Base-by-base conservation (phyloP, 92 coral and sea anemone species). In the Blastomussa wellsi region DNA sequence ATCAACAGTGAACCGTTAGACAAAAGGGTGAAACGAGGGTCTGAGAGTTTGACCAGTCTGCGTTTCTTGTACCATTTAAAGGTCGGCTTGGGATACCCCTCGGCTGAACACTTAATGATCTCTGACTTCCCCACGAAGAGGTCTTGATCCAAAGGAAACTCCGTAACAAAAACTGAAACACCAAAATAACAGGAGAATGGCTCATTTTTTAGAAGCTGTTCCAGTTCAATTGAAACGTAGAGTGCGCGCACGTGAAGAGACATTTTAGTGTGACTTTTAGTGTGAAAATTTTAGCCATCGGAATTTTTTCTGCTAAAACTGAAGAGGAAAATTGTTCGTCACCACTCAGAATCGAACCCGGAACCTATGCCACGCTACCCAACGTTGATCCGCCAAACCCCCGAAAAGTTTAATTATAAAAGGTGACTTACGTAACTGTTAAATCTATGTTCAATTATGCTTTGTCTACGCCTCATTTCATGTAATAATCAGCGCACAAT, bases 61-160 rank as follows among this genome's bases (percentile, higher is more conserved):
- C 79, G 55, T 71, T 92, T 53, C 55, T 80, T 94, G 94, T 90
- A 94, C 98, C 98, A 94, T 38, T 79, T 76, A 72, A 80, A 90
- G 19, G 67, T 82, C 1, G 98, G 98, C 37, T 49, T 39, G 6
- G 98, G 91, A 79, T 88, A 94, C 14, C 98, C 98, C 5, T 79
- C 59, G 0, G 93, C 98, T 41, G 92, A 74, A 75, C 98, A 94
- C 17, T 33, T 77, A 24, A 94, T 83, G 38, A 66, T 68, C n/a
- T 85, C 86, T 8, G 82, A 79, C 41, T 75, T 75, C 4, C 91
- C 91, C 6, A 90, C 93, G 52, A 33, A 77, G 15, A 94, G 81
- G 51, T 79, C 74, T 53, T 92, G 93, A 76, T 87, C 80, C 31
- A 20, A 20, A 0, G 98, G 98, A 39, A 91, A 90, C 82, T 92